Evolutionary conservation across 2,797 vertebrate species (phyloP), one percentile per base, ranked within the genome.

Genomic region (Rhinella marina): DNA sequence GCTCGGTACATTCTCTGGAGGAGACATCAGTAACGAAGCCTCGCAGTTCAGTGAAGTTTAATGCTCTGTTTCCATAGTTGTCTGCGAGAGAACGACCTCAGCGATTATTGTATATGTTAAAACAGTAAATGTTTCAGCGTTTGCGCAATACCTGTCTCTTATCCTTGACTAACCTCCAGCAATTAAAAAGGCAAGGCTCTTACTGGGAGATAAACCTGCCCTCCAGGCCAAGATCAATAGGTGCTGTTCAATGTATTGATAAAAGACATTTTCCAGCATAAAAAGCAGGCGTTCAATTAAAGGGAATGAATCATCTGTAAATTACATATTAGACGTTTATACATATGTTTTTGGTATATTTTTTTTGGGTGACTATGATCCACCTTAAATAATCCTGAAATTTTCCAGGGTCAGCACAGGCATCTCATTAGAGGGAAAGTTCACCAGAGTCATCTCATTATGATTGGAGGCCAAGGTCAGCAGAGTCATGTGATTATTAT

Each of bases 41-140:
- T 32, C 50, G 87, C 56, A 84, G 85, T 79, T 89, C 80, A 86
- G 41, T 50, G 21, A 59, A 83, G 80, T 89, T 89, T 89, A 82
- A 79, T 89, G 88, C 82, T 85, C 84, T 83, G 80, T 86, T 82
- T 86, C 88, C 84, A 89, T 82, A 54, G 62, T 80, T 82, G 80
- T 50, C 48, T 48, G 57, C n/a, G 66, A 82, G 85, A 41, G 80
- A 86, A 50, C 84, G 72, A 70, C 82, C 82, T 73, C 88, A 78
- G 80, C 83, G 61, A 72, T 57, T 25, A 89, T 84, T 89, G 88
- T 89, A 86, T 89, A 89, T 79, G 85, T 86, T 86, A 79, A 61
- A 83, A 17, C 17, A 70, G 82, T 61, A 89, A 89, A 89, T n/a
- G 72, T 32, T 41, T 81, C 80, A 59, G 21, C 41, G 84, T 86